Percentiles rank a stretch among this genome's conserved stretches.
phyloP scores from a whole-genome alignment of 2,888 invertebrate genomes.

The Amblyjoppa proteus region DNA sequence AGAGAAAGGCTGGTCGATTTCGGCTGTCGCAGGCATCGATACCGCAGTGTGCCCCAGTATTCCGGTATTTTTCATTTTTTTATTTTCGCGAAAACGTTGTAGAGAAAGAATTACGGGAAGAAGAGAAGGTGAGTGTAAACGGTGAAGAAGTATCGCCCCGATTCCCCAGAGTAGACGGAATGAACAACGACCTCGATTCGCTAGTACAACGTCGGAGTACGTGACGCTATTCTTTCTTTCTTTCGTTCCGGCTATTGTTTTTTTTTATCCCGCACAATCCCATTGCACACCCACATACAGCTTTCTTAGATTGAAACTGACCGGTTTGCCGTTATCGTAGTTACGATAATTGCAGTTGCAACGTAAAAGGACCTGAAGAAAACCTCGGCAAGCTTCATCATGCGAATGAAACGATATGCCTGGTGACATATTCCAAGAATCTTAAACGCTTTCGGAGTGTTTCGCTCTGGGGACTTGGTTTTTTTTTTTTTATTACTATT shows the following conservation, averaged over 20 bases:
- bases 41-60: slow-evolving; percentile 21
- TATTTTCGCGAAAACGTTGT: neutral
- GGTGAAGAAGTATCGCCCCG: neutral
- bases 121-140: neutral
- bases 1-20: slow-evolving; percentile 22
- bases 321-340: neutral
- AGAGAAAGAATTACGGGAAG: neutral
- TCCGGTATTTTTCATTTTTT: slow-evolving; percentile 35
- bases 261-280: neutral
- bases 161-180: neutral
- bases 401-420: slow-evolving; percentile 6
- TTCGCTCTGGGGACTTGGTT: neutral
- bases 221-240: neutral
- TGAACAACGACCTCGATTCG: neutral
- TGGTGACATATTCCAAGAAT: slow-evolving; percentile 12
- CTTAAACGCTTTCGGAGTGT: neutral
- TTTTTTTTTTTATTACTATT: neutral
- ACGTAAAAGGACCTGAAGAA: neutral
- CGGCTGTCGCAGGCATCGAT: neutral
- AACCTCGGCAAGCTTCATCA: neutral
- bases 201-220: slow-evolving; percentile 11
- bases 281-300: neutral
- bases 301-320: neutral
- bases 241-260: neutral
- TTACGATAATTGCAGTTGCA: neutral